Conservation (phyloP, 1,140 invertebrate genomes). For the Tetramorium parvispinum region DNA sequence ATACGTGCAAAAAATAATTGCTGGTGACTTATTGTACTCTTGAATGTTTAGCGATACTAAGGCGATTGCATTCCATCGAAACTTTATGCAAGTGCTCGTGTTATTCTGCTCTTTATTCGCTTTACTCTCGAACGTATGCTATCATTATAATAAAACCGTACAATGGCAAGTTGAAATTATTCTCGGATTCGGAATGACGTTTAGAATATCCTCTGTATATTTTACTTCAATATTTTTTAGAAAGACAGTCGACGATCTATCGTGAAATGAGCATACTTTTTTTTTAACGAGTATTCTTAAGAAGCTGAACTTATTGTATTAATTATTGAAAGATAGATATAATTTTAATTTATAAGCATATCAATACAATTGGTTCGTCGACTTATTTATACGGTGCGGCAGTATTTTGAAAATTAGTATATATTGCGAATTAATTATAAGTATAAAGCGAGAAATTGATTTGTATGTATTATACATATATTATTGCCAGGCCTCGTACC, state of each 20-base stretch:
- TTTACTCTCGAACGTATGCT: not conserved
- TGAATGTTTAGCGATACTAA: constrained; percentile 43
- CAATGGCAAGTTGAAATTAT: constrained; percentile 20
- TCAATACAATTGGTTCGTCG: not conserved
- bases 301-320: not conserved
- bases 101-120: not conserved
- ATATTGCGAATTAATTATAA: constrained; percentile 30
- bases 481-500: not conserved
- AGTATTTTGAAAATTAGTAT: constrained; percentile 36
- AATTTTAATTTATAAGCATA: constrained; percentile 22
- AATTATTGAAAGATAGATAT: constrained; percentile 37
- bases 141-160: not conserved
- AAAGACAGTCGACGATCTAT: not conserved
- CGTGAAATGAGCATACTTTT: not conserved
- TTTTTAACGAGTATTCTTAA: not conserved
- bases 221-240: constrained; percentile 22
- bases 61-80: constrained; percentile 40
- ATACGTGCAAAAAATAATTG: constrained; percentile 14
- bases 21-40: constrained; percentile 41
- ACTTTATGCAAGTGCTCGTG: not conserved
- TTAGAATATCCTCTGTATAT: not conserved
- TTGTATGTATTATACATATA: not conserved
- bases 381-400: not conserved
- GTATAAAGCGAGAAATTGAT: not conserved
- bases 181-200: not conserved